Evolutionary conservation across 2,888 invertebrate genomes (phyloP).

Genomic region (Arenicola marina): DNA sequence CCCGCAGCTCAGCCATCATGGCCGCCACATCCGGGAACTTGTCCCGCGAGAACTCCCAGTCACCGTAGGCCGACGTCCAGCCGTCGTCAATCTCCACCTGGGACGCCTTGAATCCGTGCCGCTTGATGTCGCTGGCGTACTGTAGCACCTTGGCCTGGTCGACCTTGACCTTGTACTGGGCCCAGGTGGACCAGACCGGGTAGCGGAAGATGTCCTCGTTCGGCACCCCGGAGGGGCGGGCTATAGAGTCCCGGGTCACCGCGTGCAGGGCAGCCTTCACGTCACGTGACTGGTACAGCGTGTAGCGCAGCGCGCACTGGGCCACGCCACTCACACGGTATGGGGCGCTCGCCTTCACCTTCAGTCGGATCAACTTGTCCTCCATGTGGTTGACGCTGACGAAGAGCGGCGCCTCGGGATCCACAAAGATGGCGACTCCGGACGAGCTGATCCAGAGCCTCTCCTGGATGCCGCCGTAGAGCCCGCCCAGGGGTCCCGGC

Average conservation of each 20-base stretch:
- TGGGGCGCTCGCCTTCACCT: background rate
- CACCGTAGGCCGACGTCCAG: constrained; percentile 87
- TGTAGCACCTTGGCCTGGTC: constrained; percentile 63
- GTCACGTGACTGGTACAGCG: constrained; percentile 66
- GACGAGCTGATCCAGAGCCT: constrained; percentile 69
- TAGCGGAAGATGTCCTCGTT: constrained; percentile 74
- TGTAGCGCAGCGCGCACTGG: constrained; percentile 66
- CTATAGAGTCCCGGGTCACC: constrained; percentile 56
- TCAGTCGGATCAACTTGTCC: constrained; percentile 62
- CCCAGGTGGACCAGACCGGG: constrained; percentile 91
- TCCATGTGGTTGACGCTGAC: constrained; percentile 73
- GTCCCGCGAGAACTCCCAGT: constrained; percentile 73
- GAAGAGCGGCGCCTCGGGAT: constrained; percentile 73
- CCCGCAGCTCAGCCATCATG: constrained; percentile 67
- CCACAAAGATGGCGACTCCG: constrained; percentile 72
- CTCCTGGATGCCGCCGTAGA: constrained; percentile 10
- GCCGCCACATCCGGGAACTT: constrained; percentile 73
- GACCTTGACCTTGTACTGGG: constrained; percentile 73
- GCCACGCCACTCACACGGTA: background rate
- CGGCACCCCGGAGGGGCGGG: constrained; percentile 70
- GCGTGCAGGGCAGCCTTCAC: constrained; percentile 71
- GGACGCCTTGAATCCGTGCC: constrained; percentile 37
- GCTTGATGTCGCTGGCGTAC: constrained; percentile 36
- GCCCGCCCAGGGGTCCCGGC: background rate
- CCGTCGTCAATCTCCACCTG: constrained; percentile 74